These are phyloP conservation scores for Cepphus grylle DNA, from an alignment of 2,113 vertebrate genomes.

Conservation along the genomic window DNA sequence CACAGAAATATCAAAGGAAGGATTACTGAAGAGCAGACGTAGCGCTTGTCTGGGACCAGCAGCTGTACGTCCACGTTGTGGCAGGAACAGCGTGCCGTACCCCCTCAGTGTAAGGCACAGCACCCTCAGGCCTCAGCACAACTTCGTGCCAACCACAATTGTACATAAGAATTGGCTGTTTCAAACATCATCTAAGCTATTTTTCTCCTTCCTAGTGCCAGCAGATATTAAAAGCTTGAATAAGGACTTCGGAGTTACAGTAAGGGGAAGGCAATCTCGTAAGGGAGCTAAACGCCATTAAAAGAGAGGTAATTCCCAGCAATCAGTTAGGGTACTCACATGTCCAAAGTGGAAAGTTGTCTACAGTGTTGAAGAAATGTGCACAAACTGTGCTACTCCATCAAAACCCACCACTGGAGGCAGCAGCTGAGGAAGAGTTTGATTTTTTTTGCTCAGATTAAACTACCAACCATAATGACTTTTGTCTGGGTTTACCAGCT, in stretches of 20 bases:
- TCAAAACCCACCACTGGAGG: background rate
- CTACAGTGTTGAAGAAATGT: background rate
- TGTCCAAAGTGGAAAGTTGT: background rate
- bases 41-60: background rate
- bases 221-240: background rate
- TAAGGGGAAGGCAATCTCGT: background rate
- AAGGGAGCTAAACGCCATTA: background rate
- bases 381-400: background rate
- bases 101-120: background rate
- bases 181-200: background rate
- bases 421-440: background rate
- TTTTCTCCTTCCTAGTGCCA: background rate
- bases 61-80: background rate
- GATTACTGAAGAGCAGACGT: background rate
- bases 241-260: background rate
- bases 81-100: rapidly evolving
- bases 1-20: background rate
- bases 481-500: background rate
- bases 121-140: background rate
- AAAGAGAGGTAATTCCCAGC: background rate
- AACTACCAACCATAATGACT: background rate
- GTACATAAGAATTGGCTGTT: background rate
- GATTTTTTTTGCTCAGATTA: background rate
- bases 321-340: background rate
- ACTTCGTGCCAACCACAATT: background rate